Evolutionary conservation across 37 sponge, comb jelly and placozoan species (phyloP), one percentile per base, ranked within the genome.

Genomic region (Geodia barretti): DNA sequence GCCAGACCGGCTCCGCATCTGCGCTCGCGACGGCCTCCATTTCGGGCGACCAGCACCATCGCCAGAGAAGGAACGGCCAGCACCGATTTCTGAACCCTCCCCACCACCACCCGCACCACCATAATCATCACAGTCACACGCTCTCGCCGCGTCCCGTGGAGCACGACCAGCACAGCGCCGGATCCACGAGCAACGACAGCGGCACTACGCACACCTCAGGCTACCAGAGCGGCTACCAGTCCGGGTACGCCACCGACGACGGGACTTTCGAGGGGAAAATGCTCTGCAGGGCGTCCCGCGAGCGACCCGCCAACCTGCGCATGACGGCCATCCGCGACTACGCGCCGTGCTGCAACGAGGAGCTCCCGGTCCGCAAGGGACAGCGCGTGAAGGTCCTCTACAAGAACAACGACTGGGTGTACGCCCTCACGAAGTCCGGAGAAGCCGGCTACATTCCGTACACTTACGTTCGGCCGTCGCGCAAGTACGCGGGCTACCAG

Each of bases 401-500:
- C 75, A 78, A 89, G 40, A 84, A 86, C 68, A 81, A 89, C 54
- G 89, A 93, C 79, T 93, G 93, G 93, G 93, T 87, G 31, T 93
- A 79, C 63, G 86, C 90, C 31, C 74, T 85, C 40, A 93, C 87
- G 30, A 93, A 93, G 83, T 76, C 78, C 26, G 93, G 93, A 8
- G 78, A 73, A 2, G 63, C 75, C 3, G 93, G 93, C 28, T 93
- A 82, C 74, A 69, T 93, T 31, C 93, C 93, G 0, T 93, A 84
- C 83, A 73, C 28, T 26, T 93, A 68, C 54, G 78, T 88, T n/a
- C 59, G 93, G 23, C 82, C 83, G 0, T 93, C 93, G 14, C 87
- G 93, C 14, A 92, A 92, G 60, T 92, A 92, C 62, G 83, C 75
- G 21, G 92, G 92, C 59, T 92, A 92, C 81, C 79, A 83, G 62